Evolutionary conservation across 35 echinoderm and acorn worm genomes (phyloP), one percentile per base, ranked within the genome.

Genomic region (Apostichopus californicus): DNA sequence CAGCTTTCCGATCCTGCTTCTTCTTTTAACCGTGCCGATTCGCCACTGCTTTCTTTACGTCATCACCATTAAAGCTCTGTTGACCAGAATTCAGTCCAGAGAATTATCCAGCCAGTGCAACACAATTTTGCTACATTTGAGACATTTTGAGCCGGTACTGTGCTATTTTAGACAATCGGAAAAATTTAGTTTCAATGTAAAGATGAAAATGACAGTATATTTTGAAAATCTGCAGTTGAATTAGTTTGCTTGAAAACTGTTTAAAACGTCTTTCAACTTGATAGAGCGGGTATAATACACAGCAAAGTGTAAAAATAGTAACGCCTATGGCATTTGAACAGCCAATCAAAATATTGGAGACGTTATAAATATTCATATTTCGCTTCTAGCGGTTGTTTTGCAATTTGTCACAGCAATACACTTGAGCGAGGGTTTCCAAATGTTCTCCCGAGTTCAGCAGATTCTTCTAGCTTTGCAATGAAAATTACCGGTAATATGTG

Each of bases 311-410:
- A 3, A 73, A 73, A 73, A 73, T n/a, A 6, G 15, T 73, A 73
- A 14, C 71, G 20, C 71, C 71, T n/a, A 73, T 18, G 6, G 17
- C n/a, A 18, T 12, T 18, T 18, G 71, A 73, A 73, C 71, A n/a
- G 17, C 71, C 71, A 73, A 73, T 73, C 71, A 73, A 17, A 73
- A 22, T 73, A 73, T 73, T 73, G 15, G 17, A 73, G 5, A 18
- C 17, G 71, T 22, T 14, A 73, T 73, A 22, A 73, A 17, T 73
- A 73, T 73, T 73, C 71, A 73, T 60, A 60, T n/a, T 73, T n/a
- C 17, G 20, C 17, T 73, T 73, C 71, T n/a, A 73, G 71, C 71
- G 71, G 71, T 73, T 73, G 71, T 73, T 73, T 73, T 73, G 28
- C 28, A 34, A 34, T 34, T 34, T 34, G 71, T 18, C 71, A 24